phyloP scores from a whole-genome alignment of 2,888 invertebrate species.

The Tenthredo livida region DNA sequence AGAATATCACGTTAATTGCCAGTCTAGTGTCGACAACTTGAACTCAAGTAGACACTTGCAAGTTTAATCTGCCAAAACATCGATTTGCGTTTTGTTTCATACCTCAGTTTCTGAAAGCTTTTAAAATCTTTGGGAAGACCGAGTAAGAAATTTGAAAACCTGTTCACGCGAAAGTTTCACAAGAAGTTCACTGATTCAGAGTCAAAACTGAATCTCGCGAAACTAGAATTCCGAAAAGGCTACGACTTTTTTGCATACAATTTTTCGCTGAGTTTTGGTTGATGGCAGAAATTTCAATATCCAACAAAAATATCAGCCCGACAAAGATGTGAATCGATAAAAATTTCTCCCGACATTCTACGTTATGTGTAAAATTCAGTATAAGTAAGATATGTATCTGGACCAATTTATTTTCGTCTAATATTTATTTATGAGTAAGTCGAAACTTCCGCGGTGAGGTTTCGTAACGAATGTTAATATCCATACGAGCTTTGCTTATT shows the following conservation, averaged over 20 bases:
- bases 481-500: neutral
- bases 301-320: too few species aligned
- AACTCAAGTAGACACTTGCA: neutral
- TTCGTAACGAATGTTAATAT: neutral
- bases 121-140: neutral
- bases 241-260: too few species aligned
- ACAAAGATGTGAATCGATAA: neutral
- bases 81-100: neutral
- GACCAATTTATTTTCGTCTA: constrained; percentile 1
- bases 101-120: neutral
- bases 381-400: neutral
- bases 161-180: neutral
- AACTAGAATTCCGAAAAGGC: neutral
- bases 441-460: neutral
- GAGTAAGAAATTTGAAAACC: neutral
- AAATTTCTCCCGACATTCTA: neutral
- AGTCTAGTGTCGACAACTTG: neutral
- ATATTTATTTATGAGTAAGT: neutral
- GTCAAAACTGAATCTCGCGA: neutral
- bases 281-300: too few species aligned
- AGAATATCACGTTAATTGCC: neutral
- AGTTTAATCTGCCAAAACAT: neutral
- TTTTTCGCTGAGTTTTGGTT: too few species aligned
- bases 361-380: neutral
- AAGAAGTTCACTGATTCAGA: neutral